Evolutionary conservation across 1,140 invertebrate genomes (phyloP).

Genomic region (Hetaerina americana): DNA sequence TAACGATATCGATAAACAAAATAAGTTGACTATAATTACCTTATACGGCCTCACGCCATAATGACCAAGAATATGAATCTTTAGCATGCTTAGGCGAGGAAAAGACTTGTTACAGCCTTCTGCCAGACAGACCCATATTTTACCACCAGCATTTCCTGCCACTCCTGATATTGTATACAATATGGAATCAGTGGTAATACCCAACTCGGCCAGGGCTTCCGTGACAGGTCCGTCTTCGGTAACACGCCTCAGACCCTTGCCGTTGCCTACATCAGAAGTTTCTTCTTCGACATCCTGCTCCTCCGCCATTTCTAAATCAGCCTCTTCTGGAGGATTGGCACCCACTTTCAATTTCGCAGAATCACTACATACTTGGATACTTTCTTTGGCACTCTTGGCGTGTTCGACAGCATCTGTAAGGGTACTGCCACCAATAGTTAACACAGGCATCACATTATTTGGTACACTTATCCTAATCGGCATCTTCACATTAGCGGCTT

Average conservation of each 20-base stretch:
- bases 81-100: slow-evolving; percentile 25
- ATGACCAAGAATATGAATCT: slow-evolving; percentile 37
- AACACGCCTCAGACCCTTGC: background rate
- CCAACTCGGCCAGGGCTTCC: background rate
- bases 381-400: background rate
- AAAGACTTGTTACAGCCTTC: slow-evolving; percentile 32
- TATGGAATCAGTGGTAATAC: background rate
- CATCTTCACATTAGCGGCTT: background rate
- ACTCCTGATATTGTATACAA: background rate
- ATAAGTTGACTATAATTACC: slow-evolving; percentile 19
- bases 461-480: background rate
- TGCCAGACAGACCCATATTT: slow-evolving; percentile 32
- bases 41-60: slow-evolving; percentile 38
- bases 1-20: background rate
- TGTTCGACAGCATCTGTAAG: background rate
- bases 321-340: background rate
- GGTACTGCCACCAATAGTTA: background rate
- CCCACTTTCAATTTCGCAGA: slow-evolving; percentile 17
- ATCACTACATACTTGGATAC: slow-evolving; percentile 30
- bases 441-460: background rate
- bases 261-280: background rate
- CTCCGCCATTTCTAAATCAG: background rate
- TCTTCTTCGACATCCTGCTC: background rate
- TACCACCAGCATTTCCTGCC: background rate
- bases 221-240: background rate